phyloP scores from a whole-genome alignment of 2,113 vertebrate genomes.

The Ciconia stormi region DNA sequence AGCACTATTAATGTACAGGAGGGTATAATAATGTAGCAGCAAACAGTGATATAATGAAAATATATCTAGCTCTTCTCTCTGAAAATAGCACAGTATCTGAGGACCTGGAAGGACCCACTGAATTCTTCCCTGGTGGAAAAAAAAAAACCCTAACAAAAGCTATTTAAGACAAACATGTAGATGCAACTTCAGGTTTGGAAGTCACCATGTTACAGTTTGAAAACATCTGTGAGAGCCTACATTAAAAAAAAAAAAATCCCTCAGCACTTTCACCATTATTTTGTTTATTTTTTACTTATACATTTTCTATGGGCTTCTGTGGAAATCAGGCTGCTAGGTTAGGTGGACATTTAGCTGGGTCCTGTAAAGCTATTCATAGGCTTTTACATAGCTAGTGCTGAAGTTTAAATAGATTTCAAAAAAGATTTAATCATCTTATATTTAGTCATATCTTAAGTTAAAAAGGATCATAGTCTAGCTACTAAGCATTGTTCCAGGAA shows the following conservation, averaged over 20 bases:
- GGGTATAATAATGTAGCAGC: neutral
- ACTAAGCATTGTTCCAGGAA: neutral
- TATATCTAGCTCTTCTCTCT: neutral
- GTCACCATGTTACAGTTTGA: neutral
- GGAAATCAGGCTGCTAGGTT: neutral
- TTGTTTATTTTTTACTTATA: neutral
- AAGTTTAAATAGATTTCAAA: neutral
- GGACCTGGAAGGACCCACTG: neutral
- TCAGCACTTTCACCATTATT: neutral
- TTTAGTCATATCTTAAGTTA: neutral
- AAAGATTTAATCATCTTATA: neutral
- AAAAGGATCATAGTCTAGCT: neutral
- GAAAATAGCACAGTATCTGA: neutral
- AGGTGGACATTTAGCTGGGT: neutral
- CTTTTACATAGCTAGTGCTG: neutral
- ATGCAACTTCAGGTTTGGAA: neutral
- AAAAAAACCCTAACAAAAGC: neutral
- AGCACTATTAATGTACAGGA: conserved; percentile 5
- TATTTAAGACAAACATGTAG: neutral
- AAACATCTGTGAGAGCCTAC: neutral
- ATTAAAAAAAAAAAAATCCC: neutral
- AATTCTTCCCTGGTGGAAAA: neutral
- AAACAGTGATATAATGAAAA: neutral
- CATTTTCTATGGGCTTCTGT: neutral
- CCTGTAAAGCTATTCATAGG: neutral